phyloP scores from a whole-genome alignment of 2,888 invertebrate genomes.

The Synanthedon myopaeformis region DNA sequence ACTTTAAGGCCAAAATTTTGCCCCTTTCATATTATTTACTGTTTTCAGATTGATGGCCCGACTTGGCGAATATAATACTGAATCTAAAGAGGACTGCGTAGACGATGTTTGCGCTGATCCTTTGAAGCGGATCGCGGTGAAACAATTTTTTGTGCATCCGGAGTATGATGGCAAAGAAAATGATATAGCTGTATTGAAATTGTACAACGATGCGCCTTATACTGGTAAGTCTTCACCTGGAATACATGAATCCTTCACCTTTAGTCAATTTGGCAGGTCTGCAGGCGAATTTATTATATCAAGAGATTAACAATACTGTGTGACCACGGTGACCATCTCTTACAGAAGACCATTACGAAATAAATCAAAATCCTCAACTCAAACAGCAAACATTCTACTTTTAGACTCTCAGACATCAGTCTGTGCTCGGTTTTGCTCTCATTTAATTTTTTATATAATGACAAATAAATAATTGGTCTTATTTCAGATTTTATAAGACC shows the following conservation, averaged over 20 bases:
- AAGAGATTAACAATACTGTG: too few relatives aligned
- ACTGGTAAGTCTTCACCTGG: slow-evolving; percentile 21
- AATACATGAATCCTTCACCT: neutral
- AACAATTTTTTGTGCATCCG: slow-evolving; percentile 17
- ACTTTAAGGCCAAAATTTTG: neutral
- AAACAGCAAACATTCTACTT: too few relatives aligned
- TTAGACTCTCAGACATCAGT: too few relatives aligned
- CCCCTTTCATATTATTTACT: neutral
- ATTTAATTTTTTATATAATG: too few relatives aligned
- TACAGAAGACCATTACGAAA: too few relatives aligned
- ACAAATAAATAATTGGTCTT: neutral
- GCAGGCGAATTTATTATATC: too few relatives aligned
- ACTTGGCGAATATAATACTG: slow-evolving; percentile 37
- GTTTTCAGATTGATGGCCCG: slow-evolving; percentile 24
- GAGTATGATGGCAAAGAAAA: slow-evolving; percentile 18
- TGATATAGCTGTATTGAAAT: slow-evolving; percentile 29
- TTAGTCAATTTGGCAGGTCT: too few relatives aligned
- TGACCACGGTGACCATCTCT: too few relatives aligned
- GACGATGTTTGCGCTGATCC: slow-evolving; percentile 21
- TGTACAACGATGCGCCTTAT: slow-evolving; percentile 22
- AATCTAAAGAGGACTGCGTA: slow-evolving; percentile 24
- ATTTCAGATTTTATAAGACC: slow-evolving; percentile 44
- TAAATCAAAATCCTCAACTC: too few relatives aligned
- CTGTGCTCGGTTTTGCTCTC: too few relatives aligned
- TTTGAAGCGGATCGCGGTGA: slow-evolving; percentile 13